phyloP scores from a whole-genome alignment of 64 coral and sea anemone genomes.

The Dendrophyllia cribrosa region DNA sequence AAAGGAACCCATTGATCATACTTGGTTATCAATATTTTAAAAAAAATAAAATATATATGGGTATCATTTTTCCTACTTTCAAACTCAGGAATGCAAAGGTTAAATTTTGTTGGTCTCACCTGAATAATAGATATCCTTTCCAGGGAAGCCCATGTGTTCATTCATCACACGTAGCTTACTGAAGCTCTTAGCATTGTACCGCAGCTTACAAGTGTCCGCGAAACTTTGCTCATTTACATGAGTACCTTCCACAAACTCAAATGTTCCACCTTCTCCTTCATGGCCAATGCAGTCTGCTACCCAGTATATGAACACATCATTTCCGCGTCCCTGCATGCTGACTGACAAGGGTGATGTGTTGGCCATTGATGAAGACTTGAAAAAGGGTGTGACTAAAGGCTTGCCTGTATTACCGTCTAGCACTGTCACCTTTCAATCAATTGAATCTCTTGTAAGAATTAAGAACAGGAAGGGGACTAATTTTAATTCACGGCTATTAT shows the following conservation, averaged over 20 bases:
- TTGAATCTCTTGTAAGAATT: no score
- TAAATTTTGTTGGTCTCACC: slow-evolving; percentile 35
- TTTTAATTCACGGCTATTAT: no score
- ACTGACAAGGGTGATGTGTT: slow-evolving; percentile 91
- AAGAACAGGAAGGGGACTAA: no score
- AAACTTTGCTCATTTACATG: slow-evolving; percentile 97
- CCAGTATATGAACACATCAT: slow-evolving; percentile 96
- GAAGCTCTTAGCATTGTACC: slow-evolving; percentile 97
- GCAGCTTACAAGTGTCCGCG: slow-evolving; percentile 92
- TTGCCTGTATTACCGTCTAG: slow-evolving; percentile 94
- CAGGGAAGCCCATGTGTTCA: slow-evolving; percentile 88
- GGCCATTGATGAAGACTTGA: slow-evolving; percentile 82
- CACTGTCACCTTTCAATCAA: slow-evolving; percentile 74
- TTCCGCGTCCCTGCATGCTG: slow-evolving; percentile 93
- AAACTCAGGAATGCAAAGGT: neutral
- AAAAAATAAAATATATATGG: no score
- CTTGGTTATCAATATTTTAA: no score
- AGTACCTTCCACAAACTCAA: slow-evolving; percentile 98
- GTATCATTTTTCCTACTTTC: no score
- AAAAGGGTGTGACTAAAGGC: slow-evolving; percentile 63
- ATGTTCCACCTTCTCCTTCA: slow-evolving; percentile 91
- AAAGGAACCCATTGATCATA: no score
- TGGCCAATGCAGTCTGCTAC: slow-evolving; percentile 90
- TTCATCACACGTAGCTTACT: slow-evolving; percentile 90
- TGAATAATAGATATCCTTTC: slow-evolving; percentile 92